Percentiles rank a stretch among this genome's conserved stretches.
Evolutionary conservation across 2,888 invertebrate genomes (phyloP).

Genomic region (Apamea epomidion): DNA sequence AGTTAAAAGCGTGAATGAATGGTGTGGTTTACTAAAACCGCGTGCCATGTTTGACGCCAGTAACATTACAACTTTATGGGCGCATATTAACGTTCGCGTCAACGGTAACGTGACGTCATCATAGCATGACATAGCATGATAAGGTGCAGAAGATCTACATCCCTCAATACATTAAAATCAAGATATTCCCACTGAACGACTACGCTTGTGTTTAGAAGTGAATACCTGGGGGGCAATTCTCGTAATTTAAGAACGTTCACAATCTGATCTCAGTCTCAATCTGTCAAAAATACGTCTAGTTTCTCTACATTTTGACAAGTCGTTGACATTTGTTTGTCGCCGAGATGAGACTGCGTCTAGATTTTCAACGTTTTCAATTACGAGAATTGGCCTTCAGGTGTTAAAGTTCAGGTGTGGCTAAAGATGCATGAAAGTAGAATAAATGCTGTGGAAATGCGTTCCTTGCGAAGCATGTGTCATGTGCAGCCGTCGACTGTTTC

Average conservation of each 20-base stretch:
- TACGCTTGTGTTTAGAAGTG: not conserved
- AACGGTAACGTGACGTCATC: constrained; percentile 51
- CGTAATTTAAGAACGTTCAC: too few relatives aligned
- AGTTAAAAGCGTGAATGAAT: constrained; percentile 46
- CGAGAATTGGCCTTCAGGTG: too few relatives aligned
- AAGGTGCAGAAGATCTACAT: constrained; percentile 28
- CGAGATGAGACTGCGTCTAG: too few relatives aligned
- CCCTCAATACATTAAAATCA: not conserved
- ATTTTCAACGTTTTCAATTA: too few relatives aligned
- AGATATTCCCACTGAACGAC: not conserved
- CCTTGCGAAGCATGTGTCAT: not conserved
- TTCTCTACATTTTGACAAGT: too few relatives aligned
- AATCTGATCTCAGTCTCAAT: too few relatives aligned
- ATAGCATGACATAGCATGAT: not conserved
- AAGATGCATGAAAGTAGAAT: not conserved
- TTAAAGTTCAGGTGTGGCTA: not conserved
- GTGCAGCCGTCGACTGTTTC: too few relatives aligned
- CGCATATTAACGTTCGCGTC: constrained; percentile 52
- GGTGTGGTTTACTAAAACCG: constrained; percentile 46
- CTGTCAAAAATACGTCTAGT: too few relatives aligned
- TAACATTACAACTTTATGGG: constrained; percentile 64
- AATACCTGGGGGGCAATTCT: too few relatives aligned
- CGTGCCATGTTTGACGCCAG: constrained; percentile 63
- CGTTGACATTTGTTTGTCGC: too few relatives aligned
- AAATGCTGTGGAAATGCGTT: not conserved